Conservation (phyloP, 1,140 invertebrate genomes). For the Palaemon carinicauda region DNA sequence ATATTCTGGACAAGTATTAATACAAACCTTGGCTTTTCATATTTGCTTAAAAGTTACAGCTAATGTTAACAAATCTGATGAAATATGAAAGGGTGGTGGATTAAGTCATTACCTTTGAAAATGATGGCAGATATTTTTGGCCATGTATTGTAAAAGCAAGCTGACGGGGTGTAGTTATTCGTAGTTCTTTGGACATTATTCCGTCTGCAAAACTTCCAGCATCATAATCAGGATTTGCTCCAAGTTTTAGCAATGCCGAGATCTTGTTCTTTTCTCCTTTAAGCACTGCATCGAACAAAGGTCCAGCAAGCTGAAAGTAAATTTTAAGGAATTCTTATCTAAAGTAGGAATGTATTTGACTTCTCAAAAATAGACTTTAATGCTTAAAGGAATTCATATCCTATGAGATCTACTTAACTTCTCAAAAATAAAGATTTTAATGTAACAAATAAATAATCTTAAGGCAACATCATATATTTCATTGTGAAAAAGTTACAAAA, state of each 20-base stretch:
- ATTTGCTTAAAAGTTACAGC: too few relatives aligned
- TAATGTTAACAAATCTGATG: too few relatives aligned
- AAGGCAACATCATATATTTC: too few relatives aligned
- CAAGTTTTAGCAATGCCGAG: not conserved
- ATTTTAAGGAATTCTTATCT: not conserved
- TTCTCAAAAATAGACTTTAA: too few relatives aligned
- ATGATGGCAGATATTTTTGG: not conserved
- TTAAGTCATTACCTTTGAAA: not conserved
- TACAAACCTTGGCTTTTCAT: not conserved
- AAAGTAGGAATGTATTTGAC: not conserved
- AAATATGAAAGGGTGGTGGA: too few relatives aligned
- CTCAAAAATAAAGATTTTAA: not conserved
- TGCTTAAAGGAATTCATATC: too few relatives aligned
- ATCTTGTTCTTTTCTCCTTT: not conserved
- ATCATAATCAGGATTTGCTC: slow-evolving; percentile 18
- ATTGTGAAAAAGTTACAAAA: not conserved
- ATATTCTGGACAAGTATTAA: too few relatives aligned
- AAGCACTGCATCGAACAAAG: slow-evolving; percentile 10
- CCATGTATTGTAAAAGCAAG: not conserved
- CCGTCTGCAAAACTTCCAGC: not conserved
- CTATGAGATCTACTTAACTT: too few relatives aligned
- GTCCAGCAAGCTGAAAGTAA: slow-evolving; percentile 16
- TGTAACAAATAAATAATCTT: not conserved
- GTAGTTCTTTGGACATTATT: not conserved
- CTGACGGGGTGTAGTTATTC: slow-evolving; percentile 11